phyloP scores from a whole-genome alignment of 37 sponge, comb jelly and placozoan genomes.

The Axinella damicornis region DNA sequence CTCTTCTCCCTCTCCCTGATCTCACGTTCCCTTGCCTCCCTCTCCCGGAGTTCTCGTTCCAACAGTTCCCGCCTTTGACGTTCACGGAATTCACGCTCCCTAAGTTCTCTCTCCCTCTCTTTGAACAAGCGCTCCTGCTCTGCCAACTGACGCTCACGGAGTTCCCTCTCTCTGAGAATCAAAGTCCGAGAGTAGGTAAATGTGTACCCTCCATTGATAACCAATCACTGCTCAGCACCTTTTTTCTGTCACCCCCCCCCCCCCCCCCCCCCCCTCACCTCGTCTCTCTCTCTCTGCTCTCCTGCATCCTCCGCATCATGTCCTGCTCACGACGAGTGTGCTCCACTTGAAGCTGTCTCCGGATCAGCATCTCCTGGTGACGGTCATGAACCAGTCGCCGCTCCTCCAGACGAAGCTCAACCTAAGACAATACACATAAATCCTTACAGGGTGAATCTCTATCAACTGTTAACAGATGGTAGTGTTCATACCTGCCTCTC shows the following conservation, averaged over 20 bases:
- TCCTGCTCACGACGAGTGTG: constrained; percentile 51
- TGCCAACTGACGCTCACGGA: constrained; percentile 47
- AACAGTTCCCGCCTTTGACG: constrained; percentile 52
- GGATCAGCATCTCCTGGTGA: constrained; percentile 23
- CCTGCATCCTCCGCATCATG: constrained; percentile 40
- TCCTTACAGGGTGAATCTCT: too few relatives aligned
- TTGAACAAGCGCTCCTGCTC: constrained; percentile 67
- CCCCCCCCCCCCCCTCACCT: too few relatives aligned
- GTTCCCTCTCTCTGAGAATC: constrained; percentile 61
- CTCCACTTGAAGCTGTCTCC: constrained; percentile 28
- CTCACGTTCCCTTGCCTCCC: constrained; percentile 54
- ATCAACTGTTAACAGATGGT: too few relatives aligned
- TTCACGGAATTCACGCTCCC: constrained; percentile 55
- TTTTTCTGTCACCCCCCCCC: too few relatives aligned
- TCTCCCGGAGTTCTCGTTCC: constrained; percentile 47
- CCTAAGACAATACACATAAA: neutral
- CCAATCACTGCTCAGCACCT: too few relatives aligned
- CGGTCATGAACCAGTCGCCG: constrained; percentile 22
- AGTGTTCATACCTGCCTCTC: constrained; percentile 42
- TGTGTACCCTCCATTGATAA: too few relatives aligned
- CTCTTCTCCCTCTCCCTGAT: constrained; percentile 55
- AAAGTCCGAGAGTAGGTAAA: neutral
- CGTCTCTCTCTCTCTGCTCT: constrained; percentile 25
- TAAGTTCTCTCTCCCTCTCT: constrained; percentile 63
- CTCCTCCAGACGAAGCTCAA: constrained; percentile 28